Conservation (phyloP, 2,797 vertebrate species). For the Mus minutoides region DNA sequence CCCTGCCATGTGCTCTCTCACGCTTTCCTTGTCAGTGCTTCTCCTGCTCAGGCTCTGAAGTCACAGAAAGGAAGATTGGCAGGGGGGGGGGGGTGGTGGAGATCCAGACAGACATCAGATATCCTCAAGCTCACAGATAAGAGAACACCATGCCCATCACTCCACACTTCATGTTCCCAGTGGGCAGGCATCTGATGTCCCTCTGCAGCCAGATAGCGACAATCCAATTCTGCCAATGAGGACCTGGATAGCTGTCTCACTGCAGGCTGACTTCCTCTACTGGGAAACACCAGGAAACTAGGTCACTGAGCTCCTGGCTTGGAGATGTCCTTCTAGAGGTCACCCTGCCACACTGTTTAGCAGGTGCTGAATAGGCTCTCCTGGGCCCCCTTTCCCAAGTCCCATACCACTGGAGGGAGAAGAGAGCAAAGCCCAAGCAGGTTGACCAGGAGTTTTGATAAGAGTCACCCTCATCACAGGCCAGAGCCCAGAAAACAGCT, state of each 20-base stretch:
- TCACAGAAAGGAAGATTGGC: not conserved
- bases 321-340: not conserved
- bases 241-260: not conserved
- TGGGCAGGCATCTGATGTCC: not conserved
- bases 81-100: rapidly evolving
- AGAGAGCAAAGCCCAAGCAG: not conserved
- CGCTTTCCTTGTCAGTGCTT: not conserved
- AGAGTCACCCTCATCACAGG: not conserved
- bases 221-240: not conserved
- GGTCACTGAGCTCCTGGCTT: not conserved
- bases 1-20: not conserved
- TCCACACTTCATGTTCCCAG: not conserved
- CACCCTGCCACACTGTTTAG: not conserved
- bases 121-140: not conserved
- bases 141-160: not conserved
- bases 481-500: not conserved
- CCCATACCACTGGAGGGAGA: not conserved
- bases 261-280: not conserved
- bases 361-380: no score
- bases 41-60: not conserved
- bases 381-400: not conserved
- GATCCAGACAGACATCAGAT: not conserved
- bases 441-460: not conserved
- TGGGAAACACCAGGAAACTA: not conserved
- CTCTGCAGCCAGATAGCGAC: not conserved